Conservation (phyloP, 2,113 vertebrate species). For the Laticauda laticaudata region DNA sequence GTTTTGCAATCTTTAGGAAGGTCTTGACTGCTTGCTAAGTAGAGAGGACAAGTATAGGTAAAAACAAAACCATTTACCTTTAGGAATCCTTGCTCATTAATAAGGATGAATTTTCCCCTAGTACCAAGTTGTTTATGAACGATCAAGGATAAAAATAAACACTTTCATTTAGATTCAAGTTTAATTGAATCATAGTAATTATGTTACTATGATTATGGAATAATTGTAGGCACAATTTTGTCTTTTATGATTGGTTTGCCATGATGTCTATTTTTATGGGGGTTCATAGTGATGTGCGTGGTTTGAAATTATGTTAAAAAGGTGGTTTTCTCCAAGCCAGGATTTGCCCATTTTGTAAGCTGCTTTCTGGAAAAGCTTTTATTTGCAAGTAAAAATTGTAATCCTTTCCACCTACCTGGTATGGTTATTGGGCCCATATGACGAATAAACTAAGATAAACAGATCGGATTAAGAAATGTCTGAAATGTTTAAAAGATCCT, state of each 20-base stretch:
- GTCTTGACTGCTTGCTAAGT: background rate
- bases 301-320: background rate
- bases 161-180: background rate
- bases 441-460: background rate
- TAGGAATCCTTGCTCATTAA: background rate
- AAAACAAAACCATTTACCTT: background rate
- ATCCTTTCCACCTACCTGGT: background rate
- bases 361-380: background rate
- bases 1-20: background rate
- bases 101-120: background rate
- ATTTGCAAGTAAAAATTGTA: background rate
- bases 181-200: background rate
- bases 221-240: background rate
- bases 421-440: background rate
- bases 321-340: background rate
- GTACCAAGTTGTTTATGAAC: background rate
- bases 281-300: too few relatives aligned
- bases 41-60: background rate
- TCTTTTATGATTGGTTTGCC: background rate
- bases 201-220: background rate
- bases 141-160: background rate
- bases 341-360: background rate
- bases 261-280: background rate
- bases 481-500: background rate
- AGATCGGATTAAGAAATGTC: background rate